phyloP scores from a whole-genome alignment of 1,140 invertebrate genomes.

The Cotesia glomerata region DNA sequence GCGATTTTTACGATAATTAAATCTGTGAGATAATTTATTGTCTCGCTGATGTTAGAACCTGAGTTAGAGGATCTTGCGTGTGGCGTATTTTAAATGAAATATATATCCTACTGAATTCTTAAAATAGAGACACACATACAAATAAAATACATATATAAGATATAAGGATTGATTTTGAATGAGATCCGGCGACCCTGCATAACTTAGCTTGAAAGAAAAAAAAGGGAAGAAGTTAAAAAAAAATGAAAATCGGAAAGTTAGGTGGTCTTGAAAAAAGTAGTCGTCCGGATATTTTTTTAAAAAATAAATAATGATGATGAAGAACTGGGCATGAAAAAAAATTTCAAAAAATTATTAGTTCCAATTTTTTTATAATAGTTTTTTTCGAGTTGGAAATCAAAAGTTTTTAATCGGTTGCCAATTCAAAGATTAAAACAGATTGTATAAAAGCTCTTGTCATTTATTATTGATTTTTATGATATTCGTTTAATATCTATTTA shows the following conservation, averaged over 20 bases:
- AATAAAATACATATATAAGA: neutral
- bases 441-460: no score
- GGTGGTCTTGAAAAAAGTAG: neutral
- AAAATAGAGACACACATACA: neutral
- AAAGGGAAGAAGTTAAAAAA: neutral
- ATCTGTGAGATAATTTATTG: slow-evolving; percentile 1
- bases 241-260: no score
- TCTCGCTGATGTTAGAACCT: neutral
- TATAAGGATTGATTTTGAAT: neutral
- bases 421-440: no score
- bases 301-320: no score
- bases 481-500: neutral
- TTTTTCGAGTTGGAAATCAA: no score
- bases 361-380: neutral
- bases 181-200: neutral
- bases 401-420: no score
- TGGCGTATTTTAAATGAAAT: slow-evolving; percentile 4
- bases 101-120: neutral
- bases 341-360: no score
- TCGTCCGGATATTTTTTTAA: no score
- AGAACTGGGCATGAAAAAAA: no score
- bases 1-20: no score
- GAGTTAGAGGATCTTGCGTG: neutral
- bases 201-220: slow-evolving; percentile 1
- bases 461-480: neutral